Base-by-base conservation (phyloP, 2,797 vertebrate genomes). In the Odontamblyopus lacepedii region DNA sequence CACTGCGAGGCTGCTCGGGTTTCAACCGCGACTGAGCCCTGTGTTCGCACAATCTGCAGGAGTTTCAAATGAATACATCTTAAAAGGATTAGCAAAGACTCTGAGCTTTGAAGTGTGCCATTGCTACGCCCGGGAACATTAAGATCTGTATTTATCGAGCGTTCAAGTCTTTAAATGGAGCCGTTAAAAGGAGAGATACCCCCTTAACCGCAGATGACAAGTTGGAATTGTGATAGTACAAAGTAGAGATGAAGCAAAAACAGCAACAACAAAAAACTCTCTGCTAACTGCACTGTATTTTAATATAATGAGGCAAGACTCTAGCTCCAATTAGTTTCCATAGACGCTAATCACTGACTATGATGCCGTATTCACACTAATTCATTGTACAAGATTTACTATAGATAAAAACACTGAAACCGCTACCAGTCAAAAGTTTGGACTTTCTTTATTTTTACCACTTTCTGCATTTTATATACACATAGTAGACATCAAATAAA, bases 31-130 rank as follows among this genome's bases (percentile, higher is more conserved):
- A 51, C 55, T 82, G 63, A 63, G 63, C 72, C 63, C 65, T 44
- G 32, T 61, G 74, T 80, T 78, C 72, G 57, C 69, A 70, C 69
- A 66, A 70, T 74, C 61, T 78, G 65, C 63, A 15, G 57, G 70
- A 78, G 65, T 71, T 78, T 80, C 41, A 69, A 41, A 78, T 84
- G 1, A 62, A 78, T 56, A 62, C 60, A 80, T 71, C 27, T 69
- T 70, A 62, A 68, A 29, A 44, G 67, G 69, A 81, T 82, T 79
- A 78, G 15, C 44, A 6, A 18, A 50, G n/a, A 63, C 66, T 69
- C 53, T 69, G 15, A 19, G 65, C 72, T 79, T 81, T 84, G 67
- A 73, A 73, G 67, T 75, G 41, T 67, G 41, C 19, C 63, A 64
- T 48, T 65, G 59, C 70, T 50, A 6, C 73, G 53, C n/a, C 63